A percentile compares a stretch with the other conserved stretches of the same genome.
phyloP scores from a whole-genome alignment of 1,140 invertebrate genomes.

The Lysiphlebus fabarum region DNA sequence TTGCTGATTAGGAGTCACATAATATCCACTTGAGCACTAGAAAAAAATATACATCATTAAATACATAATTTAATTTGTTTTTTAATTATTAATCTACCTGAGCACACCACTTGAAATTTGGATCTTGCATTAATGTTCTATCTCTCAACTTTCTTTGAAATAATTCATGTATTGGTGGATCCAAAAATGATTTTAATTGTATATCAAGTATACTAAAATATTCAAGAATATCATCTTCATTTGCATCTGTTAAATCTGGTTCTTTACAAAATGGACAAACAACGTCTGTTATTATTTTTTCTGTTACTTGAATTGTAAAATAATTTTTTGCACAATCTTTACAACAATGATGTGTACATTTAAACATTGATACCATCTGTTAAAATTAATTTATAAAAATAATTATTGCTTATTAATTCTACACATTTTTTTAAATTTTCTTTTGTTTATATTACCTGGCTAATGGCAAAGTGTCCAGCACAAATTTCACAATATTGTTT shows the following conservation, averaged over 20 bases:
- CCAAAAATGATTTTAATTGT: constrained; percentile 77
- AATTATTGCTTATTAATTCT: too few species aligned
- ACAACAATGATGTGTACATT: constrained; percentile 85
- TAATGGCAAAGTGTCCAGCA: constrained; percentile 78
- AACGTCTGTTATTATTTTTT: constrained; percentile 84
- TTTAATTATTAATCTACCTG: constrained; percentile 62
- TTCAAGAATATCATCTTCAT: constrained; percentile 75
- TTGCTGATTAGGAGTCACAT: constrained; percentile 82
- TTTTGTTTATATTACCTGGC: too few species aligned
- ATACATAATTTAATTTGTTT: neutral
- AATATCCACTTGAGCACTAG: constrained; percentile 92
- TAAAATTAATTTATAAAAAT: neutral
- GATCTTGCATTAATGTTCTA: constrained; percentile 86
- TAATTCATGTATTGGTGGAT: constrained; percentile 78
- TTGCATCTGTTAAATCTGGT: constrained; percentile 68
- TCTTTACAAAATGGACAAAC: constrained; percentile 91
- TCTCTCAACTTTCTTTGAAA: constrained; percentile 89
- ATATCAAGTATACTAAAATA: constrained; percentile 91
- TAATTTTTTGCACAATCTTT: constrained; percentile 85
- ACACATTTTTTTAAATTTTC: too few species aligned
- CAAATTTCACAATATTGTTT: constrained; percentile 93
- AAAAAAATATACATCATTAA: constrained; percentile 35
- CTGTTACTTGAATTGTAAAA: constrained; percentile 88
- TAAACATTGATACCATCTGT: constrained; percentile 89
- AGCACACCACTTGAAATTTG: constrained; percentile 93